These are phyloP conservation scores for Hippocampus barbouri DNA, from an alignment of 2,113 vertebrate genomes.

Conservation along the genomic window DNA sequence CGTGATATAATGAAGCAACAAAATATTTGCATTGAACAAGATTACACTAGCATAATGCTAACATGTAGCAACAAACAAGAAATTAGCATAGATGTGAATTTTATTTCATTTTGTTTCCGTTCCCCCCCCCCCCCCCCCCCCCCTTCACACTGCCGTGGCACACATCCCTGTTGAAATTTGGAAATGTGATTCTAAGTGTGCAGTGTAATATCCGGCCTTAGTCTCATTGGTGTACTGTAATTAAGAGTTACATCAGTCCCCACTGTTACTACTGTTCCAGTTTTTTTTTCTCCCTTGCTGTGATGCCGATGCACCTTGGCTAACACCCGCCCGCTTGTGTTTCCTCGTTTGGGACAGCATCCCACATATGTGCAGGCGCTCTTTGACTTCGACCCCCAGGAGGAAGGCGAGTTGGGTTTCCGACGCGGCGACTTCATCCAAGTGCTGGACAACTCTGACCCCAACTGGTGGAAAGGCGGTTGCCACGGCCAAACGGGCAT, in stretches of 20 bases:
- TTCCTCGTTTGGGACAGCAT: constrained; percentile 40
- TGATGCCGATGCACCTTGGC: neutral
- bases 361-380: constrained; percentile 93
- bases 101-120: no score
- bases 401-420: constrained; percentile 97
- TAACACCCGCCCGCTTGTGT: neutral
- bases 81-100: no score
- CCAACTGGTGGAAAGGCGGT: constrained; percentile 99
- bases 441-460: constrained; percentile 99
- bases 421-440: constrained; percentile 97
- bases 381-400: constrained; percentile 98
- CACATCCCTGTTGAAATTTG: neutral
- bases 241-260: neutral
- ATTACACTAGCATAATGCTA: neutral
- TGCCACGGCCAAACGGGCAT: constrained; percentile 97
- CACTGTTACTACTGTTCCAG: neutral
- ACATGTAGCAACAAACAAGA: neutral
- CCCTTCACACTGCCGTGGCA: no score
- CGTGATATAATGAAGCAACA: no score
- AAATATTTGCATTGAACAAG: neutral
- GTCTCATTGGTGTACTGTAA: neutral
- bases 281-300: neutral
- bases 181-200: neutral
- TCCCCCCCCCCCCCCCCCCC: no score
- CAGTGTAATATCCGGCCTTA: neutral